Percentiles rank a stretch among this genome's conserved stretches.
Conservation (phyloP, 2,888 invertebrate genomes). For the Cephus rjabovi region DNA sequence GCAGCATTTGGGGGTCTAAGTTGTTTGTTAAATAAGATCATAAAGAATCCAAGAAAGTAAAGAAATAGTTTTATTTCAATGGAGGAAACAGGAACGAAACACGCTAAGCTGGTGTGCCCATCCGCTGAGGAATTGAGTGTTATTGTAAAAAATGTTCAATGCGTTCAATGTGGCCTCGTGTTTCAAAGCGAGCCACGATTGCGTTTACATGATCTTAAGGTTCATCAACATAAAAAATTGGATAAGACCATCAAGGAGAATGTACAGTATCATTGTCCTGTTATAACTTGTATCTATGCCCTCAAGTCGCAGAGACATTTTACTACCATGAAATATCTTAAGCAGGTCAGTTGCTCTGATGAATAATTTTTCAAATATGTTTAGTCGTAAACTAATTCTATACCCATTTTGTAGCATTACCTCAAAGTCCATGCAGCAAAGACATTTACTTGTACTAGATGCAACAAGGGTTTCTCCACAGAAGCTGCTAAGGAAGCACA, state of each 20-base stretch:
- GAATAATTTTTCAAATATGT: neutral
- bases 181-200: slow-evolving; percentile 58
- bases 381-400: neutral
- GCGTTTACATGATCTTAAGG: slow-evolving; percentile 59
- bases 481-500: slow-evolving; percentile 63
- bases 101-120: slow-evolving; percentile 53
- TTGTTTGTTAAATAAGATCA: neutral
- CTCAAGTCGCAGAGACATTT: slow-evolving; percentile 53
- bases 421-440: slow-evolving; percentile 66
- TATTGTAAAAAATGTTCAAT: slow-evolving; percentile 56
- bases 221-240: slow-evolving; percentile 55
- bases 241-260: slow-evolving; percentile 52
- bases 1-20: neutral
- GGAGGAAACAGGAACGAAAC: slow-evolving; percentile 9
- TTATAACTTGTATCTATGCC: slow-evolving; percentile 56
- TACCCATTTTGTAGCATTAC: slow-evolving; percentile 57
- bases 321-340: slow-evolving; percentile 61
- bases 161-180: slow-evolving; percentile 54
- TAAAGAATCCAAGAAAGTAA: neutral
- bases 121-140: slow-evolving; percentile 56
- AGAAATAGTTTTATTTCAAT: neutral
- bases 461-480: slow-evolving; percentile 64
- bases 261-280: slow-evolving; percentile 59
- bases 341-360: slow-evolving; percentile 52
- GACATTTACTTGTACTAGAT: slow-evolving; percentile 57